Conservation (phyloP, 2,888 invertebrate species). For the Thera obeliscata region DNA sequence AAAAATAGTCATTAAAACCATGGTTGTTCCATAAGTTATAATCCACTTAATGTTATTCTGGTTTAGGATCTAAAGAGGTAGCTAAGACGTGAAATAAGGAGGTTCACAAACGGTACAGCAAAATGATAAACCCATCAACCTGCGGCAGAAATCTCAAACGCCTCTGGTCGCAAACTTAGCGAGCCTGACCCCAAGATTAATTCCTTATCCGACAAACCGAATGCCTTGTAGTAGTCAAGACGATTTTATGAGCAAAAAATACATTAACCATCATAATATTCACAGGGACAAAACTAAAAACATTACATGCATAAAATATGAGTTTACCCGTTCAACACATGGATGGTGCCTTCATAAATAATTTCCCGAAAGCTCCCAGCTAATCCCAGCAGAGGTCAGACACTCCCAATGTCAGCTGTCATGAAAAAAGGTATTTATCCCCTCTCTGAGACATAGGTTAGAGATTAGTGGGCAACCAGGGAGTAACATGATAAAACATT, state of each 20-base stretch:
- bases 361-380: slow-evolving; percentile 34
- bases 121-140: too few species aligned
- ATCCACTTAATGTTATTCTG: too few species aligned
- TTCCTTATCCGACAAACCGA: slow-evolving; percentile 1
- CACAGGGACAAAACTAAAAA: slow-evolving; percentile 32
- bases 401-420: slow-evolving; percentile 38
- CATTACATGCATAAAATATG: slow-evolving; percentile 38
- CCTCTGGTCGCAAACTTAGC: slow-evolving; percentile 13
- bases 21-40: too few species aligned
- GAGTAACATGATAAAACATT: slow-evolving; percentile 32
- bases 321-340: slow-evolving; percentile 24
- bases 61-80: neutral
- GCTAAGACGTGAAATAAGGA: neutral
- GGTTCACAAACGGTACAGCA: neutral
- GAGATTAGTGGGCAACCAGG: slow-evolving; percentile 27
- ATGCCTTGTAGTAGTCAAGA: neutral
- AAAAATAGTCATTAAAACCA: too few species aligned
- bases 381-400: slow-evolving; percentile 37
- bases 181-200: slow-evolving; percentile 19
- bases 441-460: slow-evolving; percentile 31
- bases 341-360: slow-evolving; percentile 35
- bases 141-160: neutral
- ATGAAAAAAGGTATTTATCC: slow-evolving; percentile 41
- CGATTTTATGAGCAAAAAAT: slow-evolving; percentile 11
- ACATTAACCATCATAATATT: slow-evolving; percentile 19